phyloP scores from a whole-genome alignment of 2,797 vertebrate species.

The Crax fasciolata region DNA sequence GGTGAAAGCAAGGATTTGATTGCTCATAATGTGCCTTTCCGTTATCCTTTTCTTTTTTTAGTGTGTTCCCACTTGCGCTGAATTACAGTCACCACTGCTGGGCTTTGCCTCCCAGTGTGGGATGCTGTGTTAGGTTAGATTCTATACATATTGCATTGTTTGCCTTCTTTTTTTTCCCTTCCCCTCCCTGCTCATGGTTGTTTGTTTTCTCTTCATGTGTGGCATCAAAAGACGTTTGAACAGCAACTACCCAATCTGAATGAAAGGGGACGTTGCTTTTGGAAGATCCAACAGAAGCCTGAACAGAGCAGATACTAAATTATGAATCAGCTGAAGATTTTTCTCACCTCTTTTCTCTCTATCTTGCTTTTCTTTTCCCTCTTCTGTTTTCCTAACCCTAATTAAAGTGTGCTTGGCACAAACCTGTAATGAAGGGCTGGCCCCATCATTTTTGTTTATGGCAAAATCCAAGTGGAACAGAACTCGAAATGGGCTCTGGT shows the following conservation, averaged over 20 bases:
- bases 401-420: conserved; percentile 52
- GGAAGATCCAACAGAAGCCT: conserved; percentile 25
- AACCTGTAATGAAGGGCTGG: conserved; percentile 3
- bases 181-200: neutral
- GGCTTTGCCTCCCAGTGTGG: neutral
- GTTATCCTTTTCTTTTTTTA: neutral
- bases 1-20: neutral
- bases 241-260: neutral
- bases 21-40: neutral
- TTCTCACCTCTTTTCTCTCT: neutral
- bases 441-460: conserved; percentile 39
- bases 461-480: conserved; percentile 37
- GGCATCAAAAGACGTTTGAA: conserved; percentile 50
- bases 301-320: conserved; percentile 39
- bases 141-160: neutral
- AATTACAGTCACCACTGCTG: neutral
- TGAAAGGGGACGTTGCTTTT: conserved; percentile 10
- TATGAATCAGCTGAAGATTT: conserved; percentile 22
- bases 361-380: neutral
- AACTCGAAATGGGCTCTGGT: conserved; percentile 51
- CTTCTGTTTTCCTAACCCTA: neutral
- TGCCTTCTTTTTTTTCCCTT: neutral
- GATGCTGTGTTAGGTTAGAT: neutral
- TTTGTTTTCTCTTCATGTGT: conserved; percentile 34
- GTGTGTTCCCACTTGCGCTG: neutral